Evolutionary conservation across 2,797 vertebrate species (phyloP).

Genomic region (Buphagus erythrorhynchus): DNA sequence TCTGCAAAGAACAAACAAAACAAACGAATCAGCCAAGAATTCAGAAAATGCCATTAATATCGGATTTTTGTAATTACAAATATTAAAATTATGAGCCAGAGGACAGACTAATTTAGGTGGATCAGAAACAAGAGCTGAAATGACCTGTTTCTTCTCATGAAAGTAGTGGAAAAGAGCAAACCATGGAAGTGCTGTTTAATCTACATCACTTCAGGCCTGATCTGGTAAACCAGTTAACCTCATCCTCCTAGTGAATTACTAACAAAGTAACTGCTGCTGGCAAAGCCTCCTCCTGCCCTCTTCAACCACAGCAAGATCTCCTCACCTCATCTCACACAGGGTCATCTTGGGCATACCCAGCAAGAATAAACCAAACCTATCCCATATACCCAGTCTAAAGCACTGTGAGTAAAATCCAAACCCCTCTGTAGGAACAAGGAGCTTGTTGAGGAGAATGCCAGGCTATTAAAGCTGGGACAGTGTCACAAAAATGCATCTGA

Average conservation of each 20-base stretch:
- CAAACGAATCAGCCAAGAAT: background rate
- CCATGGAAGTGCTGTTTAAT: background rate
- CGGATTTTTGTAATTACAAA: background rate
- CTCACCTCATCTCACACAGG: background rate
- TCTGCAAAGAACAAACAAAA: conserved; percentile 73
- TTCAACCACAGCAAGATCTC: background rate
- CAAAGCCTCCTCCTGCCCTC: background rate
- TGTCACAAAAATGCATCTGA: background rate
- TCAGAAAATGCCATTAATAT: background rate
- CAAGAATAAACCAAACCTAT: background rate
- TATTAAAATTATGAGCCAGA: background rate
- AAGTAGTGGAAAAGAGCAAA: background rate
- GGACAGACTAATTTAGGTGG: background rate
- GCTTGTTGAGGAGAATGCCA: background rate
- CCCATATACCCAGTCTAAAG: background rate
- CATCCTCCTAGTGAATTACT: background rate
- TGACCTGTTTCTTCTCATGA: background rate
- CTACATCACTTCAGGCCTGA: background rate
- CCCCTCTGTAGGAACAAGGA: background rate
- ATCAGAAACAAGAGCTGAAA: background rate
- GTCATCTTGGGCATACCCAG: background rate
- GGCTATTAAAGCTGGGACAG: background rate
- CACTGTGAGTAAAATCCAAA: background rate
- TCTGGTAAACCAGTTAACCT: background rate
- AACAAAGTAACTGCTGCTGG: background rate